A percentile compares a stretch with the other conserved stretches of the same genome.
Evolutionary conservation across 2,888 invertebrate genomes (phyloP).

Genomic region (Megastigmus dorsalis): DNA sequence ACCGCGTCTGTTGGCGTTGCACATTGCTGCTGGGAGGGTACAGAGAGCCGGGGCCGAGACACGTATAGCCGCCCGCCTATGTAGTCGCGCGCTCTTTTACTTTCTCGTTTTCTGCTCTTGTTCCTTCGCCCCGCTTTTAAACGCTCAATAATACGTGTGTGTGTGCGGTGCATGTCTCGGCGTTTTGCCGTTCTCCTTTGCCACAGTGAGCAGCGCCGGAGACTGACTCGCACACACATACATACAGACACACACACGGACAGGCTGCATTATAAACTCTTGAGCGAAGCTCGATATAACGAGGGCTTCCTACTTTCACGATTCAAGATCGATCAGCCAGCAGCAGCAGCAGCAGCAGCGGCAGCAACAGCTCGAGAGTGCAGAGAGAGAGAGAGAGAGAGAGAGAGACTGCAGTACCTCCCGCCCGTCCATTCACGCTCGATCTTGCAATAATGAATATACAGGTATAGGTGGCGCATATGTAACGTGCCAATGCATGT

Average conservation of each 20-base stretch:
- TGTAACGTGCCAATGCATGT: neutral
- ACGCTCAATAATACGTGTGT: too few relatives aligned
- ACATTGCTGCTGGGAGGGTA: too few relatives aligned
- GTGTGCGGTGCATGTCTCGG: neutral
- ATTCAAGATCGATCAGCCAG: conserved; percentile 56
- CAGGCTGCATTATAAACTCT: conserved; percentile 21
- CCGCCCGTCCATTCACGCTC: conserved; percentile 53
- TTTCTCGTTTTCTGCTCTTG: conserved; percentile 43
- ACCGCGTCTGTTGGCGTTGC: too few relatives aligned
- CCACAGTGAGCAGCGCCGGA: too few relatives aligned
- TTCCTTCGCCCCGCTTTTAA: conserved; percentile 10
- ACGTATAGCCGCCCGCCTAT: conserved; percentile 12
- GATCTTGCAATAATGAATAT: conserved; percentile 47
- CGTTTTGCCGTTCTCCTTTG: conserved; percentile 2
- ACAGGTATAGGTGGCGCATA: conserved; percentile 7
- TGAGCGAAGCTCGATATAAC: conserved; percentile 35
- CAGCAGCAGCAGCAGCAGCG: neutral
- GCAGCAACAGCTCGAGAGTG: neutral
- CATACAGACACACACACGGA: neutral
- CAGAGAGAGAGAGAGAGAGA: neutral
- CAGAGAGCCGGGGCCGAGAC: too few relatives aligned
- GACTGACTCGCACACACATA: neutral
- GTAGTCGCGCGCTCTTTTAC: conserved; percentile 14
- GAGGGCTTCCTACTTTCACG: conserved; percentile 70
- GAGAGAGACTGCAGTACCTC: neutral